phyloP scores from a whole-genome alignment of 2,797 vertebrate genomes.

The Gastrophryne carolinensis region DNA sequence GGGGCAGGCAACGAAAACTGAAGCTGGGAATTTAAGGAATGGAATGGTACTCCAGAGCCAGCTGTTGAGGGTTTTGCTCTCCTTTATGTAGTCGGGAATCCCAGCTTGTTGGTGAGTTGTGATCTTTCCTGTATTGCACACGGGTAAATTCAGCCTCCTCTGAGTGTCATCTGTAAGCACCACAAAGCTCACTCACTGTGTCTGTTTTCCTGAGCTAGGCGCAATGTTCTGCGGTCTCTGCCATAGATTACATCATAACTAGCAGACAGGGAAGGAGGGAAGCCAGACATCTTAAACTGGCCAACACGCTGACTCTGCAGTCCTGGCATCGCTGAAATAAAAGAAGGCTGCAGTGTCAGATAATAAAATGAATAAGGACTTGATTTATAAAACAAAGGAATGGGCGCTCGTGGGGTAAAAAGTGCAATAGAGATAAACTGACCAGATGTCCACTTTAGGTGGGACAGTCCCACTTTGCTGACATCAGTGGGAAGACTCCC shows the following conservation, averaged over 20 bases:
- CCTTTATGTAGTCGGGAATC: no score
- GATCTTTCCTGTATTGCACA: no score
- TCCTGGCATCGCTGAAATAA: not conserved
- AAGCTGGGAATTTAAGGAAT: no score
- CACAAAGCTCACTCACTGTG: not conserved
- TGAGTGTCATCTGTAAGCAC: not conserved
- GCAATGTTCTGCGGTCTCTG: not conserved
- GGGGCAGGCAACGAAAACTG: no score
- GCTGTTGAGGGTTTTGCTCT: no score
- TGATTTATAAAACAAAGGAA: not conserved
- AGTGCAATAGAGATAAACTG: no score
- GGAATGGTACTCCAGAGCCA: no score
- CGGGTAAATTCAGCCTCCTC: no score
- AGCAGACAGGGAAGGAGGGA: slow-evolving; percentile 20
- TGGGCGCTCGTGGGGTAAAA: not conserved
- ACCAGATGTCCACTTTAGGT: no score
- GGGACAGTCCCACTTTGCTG: no score
- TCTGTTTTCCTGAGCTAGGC: not conserved
- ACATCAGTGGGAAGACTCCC: no score
- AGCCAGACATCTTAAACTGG: slow-evolving; percentile 12
- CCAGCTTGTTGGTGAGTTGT: no score
- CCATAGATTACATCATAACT: slow-evolving; percentile 24
- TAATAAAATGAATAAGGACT: not conserved
- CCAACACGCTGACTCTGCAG: slow-evolving; percentile 14
- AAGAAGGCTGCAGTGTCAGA: not conserved